Conservation (phyloP, 2,797 vertebrate genomes). For the Micromesistius poutassou region DNA sequence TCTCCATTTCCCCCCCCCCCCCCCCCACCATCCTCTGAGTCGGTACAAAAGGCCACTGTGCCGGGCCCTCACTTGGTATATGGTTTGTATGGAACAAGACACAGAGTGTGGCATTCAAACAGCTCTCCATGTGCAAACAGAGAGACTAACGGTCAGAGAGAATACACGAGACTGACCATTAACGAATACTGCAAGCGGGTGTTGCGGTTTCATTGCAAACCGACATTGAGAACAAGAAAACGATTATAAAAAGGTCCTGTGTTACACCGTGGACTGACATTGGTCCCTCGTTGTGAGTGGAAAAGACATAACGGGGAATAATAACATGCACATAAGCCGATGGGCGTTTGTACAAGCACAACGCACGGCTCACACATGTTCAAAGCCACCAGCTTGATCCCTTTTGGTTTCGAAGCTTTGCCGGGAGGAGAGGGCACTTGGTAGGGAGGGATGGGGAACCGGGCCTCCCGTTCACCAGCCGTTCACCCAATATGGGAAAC, state of each 20-base stretch:
- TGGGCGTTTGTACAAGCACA: neutral
- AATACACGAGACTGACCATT: neutral
- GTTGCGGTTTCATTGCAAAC: neutral
- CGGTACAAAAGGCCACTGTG: neutral
- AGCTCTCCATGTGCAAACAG: constrained; percentile 2
- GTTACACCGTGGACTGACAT: neutral
- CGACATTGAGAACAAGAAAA: neutral
- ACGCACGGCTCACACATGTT: neutral
- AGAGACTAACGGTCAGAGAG: neutral
- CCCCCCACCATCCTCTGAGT: neutral
- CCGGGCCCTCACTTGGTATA: neutral
- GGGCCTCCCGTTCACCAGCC: neutral
- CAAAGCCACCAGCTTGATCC: neutral
- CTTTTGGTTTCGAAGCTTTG: neutral
- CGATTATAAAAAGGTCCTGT: neutral
- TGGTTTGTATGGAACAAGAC: neutral
- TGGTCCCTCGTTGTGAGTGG: neutral
- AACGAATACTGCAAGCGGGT: neutral
- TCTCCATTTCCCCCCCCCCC: constrained; percentile 17
- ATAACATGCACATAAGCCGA: neutral
- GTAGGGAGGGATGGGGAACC: neutral
- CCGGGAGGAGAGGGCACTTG: neutral
- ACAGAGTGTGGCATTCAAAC: neutral
- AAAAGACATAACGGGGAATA: neutral
- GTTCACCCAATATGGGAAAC: constrained; percentile 4